Evolutionary conservation across 2,888 invertebrate species (phyloP).

Genomic region (Tetragonula carbonaria): DNA sequence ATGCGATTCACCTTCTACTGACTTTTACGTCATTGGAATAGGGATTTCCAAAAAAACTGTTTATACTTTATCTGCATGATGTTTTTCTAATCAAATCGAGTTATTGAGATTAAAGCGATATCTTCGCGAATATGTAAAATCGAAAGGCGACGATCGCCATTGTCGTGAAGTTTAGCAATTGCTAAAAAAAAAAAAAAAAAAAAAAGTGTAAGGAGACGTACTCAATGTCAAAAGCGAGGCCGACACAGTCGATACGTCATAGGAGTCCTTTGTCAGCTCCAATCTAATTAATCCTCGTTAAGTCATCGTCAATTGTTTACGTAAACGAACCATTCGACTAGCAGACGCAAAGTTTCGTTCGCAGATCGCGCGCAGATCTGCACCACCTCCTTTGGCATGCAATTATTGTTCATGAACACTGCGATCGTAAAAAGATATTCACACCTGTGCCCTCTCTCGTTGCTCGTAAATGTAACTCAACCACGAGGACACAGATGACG

Average conservation of each 20-base stretch:
- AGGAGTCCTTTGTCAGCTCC: constrained; percentile 32
- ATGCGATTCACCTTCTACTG: background rate
- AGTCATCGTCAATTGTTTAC: constrained; percentile 54
- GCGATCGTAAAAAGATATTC: background rate
- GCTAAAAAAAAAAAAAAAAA: background rate
- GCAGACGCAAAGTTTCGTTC: constrained; percentile 34
- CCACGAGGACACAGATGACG: background rate
- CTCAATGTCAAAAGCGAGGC: constrained; percentile 28
- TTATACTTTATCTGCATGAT: background rate
- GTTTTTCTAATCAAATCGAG: background rate
- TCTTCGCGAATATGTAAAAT: background rate
- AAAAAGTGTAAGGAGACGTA: background rate
- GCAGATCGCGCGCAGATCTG: background rate
- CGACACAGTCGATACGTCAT: background rate
- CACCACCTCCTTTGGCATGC: background rate
- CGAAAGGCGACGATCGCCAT: background rate
- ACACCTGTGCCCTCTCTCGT: background rate
- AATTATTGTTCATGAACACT: background rate
- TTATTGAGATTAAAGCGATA: background rate
- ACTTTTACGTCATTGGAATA: no score
- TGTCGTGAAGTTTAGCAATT: background rate
- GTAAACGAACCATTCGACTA: constrained; percentile 23
- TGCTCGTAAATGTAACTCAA: background rate
- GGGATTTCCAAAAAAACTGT: background rate
- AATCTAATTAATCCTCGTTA: constrained; percentile 60